Evolutionary conservation across 2,797 vertebrate genomes (phyloP).

Genomic region (Simalia tracyae): DNA sequence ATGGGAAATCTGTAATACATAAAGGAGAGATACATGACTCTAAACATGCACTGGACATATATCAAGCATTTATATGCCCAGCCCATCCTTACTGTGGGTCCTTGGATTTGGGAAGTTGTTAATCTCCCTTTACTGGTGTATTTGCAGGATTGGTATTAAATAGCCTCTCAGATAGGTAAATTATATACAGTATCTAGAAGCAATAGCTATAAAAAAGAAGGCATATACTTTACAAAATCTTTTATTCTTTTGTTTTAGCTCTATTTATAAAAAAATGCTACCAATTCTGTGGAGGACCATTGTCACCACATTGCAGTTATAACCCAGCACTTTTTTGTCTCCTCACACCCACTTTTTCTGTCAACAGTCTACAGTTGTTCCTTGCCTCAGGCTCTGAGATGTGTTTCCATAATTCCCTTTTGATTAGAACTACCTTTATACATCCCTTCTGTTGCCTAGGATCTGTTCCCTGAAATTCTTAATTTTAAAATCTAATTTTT

Average conservation of each 20-base stretch:
- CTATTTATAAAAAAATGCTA: not conserved
- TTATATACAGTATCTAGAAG: not conserved
- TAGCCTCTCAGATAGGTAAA: not conserved
- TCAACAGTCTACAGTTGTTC: not conserved
- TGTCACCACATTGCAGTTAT: not conserved
- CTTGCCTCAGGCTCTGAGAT: not conserved
- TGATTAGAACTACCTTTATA: not conserved
- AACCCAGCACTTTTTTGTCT: not conserved
- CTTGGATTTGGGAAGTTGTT: not conserved
- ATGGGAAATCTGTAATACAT: not conserved
- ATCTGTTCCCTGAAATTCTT: not conserved
- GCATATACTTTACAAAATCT: not conserved
- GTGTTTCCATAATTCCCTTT: not conserved
- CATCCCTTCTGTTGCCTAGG: not conserved
- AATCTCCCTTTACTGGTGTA: not conserved
- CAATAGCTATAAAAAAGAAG: not conserved
- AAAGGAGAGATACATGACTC: not conserved
- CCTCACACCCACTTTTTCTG: not conserved
- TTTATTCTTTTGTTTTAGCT: slow-evolving; percentile 7
- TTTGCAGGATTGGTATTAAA: not conserved
- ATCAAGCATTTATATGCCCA: not conserved
- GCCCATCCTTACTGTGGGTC: not conserved
- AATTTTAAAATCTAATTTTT: not conserved
- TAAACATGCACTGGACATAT: not conserved
- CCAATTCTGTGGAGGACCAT: not conserved